phyloP scores from a whole-genome alignment of 2,113 vertebrate species.

The Puffinus mauretanicus region DNA sequence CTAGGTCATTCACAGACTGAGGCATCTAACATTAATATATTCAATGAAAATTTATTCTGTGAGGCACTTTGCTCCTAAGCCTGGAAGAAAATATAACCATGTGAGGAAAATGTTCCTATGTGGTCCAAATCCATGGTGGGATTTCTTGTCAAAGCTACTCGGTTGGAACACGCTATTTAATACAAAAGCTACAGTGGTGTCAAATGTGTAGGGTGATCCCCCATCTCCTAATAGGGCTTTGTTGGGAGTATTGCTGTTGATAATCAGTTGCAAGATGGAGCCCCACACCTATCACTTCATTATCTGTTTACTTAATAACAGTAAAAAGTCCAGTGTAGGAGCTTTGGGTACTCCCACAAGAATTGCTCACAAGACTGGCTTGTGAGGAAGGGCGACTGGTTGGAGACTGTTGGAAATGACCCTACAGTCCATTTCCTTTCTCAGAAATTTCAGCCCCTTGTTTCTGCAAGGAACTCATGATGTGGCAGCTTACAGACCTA shows the following conservation, averaged over 20 bases:
- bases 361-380: not conserved
- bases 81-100: not conserved
- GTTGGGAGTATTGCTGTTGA: not conserved
- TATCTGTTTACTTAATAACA: not conserved
- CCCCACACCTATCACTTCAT: not conserved
- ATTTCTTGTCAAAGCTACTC: not conserved
- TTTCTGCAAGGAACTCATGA: not conserved
- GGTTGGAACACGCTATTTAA: not conserved
- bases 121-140: fast-evolving
- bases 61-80: not conserved
- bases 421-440: not conserved
- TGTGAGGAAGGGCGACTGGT: fast-evolving
- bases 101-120: not conserved
- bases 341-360: not conserved
- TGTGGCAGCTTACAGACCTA: not conserved
- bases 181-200: not conserved
- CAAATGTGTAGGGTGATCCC: not conserved
- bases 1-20: conserved; percentile 1
- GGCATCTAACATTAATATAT: not conserved
- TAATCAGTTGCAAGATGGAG: not conserved
- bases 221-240: not conserved
- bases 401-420: not conserved
- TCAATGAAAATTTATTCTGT: conserved; percentile 44
- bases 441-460: not conserved
- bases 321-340: not conserved